Conservation (phyloP, 2,797 vertebrate species). For the Gallirallus australis region DNA sequence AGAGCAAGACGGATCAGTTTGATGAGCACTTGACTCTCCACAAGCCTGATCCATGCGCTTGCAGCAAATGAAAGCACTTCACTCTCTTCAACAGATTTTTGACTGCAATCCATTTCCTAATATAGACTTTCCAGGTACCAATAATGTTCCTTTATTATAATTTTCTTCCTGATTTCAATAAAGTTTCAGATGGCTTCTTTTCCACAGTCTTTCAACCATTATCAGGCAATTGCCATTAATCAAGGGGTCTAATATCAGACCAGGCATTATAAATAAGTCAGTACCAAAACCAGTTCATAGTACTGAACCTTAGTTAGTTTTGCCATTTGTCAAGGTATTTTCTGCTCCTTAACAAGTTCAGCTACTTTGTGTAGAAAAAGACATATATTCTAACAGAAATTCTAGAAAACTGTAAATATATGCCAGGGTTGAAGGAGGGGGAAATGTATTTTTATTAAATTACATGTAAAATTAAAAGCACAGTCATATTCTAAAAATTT, state of each 20-base stretch:
- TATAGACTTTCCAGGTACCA: neutral
- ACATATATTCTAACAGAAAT: neutral
- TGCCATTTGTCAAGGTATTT: neutral
- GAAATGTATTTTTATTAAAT: neutral
- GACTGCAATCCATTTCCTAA: neutral
- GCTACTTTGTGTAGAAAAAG: neutral
- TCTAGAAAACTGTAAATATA: neutral
- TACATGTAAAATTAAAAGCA: neutral
- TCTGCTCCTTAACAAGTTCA: neutral
- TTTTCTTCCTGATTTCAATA: neutral
- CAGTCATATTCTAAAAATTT: neutral
- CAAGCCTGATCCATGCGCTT: neutral
- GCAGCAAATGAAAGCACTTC: neutral
- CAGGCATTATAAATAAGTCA: neutral
- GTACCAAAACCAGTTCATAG: neutral
- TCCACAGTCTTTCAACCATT: neutral
- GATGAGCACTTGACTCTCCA: neutral
- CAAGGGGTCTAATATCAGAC: neutral
- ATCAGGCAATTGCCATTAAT: neutral
- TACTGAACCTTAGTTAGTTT: neutral
- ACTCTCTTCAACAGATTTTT: neutral
- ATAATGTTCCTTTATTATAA: neutral
- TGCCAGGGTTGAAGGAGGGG: rapidly evolving
- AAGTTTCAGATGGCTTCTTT: neutral
- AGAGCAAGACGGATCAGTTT: neutral